Conservation (phyloP, 2,888 invertebrate species). For the Dorcus hopei region DNA sequence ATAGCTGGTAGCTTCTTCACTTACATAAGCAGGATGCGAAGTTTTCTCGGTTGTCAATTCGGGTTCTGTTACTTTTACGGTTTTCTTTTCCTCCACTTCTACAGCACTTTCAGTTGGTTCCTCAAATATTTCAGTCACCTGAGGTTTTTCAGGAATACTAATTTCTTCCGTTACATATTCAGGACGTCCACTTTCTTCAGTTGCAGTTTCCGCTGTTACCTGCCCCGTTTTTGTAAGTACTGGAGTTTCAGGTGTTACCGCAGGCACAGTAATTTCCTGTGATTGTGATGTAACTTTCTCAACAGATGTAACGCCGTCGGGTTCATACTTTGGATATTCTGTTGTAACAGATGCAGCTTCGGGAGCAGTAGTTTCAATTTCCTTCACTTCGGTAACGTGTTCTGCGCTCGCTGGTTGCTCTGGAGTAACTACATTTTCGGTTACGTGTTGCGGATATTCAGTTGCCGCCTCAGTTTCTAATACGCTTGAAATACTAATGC, state of each 20-base stretch:
- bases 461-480: constrained; percentile 2
- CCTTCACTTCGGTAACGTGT: neutral
- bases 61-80: constrained; percentile 7
- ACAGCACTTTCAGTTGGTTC: neutral
- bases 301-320: constrained; percentile 9
- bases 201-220: constrained; percentile 12
- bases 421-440: constrained; percentile 9
- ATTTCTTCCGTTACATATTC: too few relatives aligned
- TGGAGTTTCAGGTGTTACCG: constrained; percentile 10
- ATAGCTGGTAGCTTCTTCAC: too few relatives aligned
- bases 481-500: too few relatives aligned
- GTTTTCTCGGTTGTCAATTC: too few relatives aligned
- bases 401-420: neutral
- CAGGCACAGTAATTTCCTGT: constrained; percentile 5
- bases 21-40: too few relatives aligned
- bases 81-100: constrained; percentile 7
- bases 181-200: constrained; percentile 4
- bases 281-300: constrained; percentile 19
- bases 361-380: constrained; percentile 2
- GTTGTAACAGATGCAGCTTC: constrained; percentile 20
- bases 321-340: constrained; percentile 12
- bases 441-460: constrained; percentile 16
- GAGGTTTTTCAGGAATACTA: too few relatives aligned
- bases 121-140: too few relatives aligned
- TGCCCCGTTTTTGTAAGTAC: constrained; percentile 3